Conservation (phyloP, 2,797 vertebrate species). For the Macropus fuliginosus region DNA sequence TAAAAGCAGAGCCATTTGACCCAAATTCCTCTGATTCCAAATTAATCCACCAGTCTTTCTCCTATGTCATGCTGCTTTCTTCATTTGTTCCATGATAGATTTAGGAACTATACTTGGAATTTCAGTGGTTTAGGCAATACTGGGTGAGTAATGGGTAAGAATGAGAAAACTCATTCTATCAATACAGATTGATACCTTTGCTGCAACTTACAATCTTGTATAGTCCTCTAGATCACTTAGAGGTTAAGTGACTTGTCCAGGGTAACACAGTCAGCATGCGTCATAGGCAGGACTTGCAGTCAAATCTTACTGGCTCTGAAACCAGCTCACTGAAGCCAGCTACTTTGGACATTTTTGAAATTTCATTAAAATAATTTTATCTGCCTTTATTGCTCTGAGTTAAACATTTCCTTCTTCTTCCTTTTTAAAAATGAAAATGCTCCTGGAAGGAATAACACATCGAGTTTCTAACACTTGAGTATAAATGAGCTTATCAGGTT, state of each 20-base stretch:
- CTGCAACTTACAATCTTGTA: background rate
- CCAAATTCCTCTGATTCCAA: background rate
- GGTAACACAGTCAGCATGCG: background rate
- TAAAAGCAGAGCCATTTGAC: background rate
- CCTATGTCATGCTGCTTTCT: background rate
- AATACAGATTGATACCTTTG: background rate
- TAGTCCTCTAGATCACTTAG: background rate
- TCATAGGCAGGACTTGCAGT: background rate
- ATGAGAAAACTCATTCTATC: background rate
- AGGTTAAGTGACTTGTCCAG: background rate
- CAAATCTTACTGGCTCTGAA: background rate
- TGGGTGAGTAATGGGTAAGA: background rate
- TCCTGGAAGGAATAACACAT: background rate
- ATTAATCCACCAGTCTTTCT: background rate
- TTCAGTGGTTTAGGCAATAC: background rate
- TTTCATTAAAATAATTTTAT: background rate
- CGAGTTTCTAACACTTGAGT: background rate
- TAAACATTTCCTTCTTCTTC: background rate
- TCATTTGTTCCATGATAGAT: background rate
- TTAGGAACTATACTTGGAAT: background rate
- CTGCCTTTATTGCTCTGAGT: background rate
- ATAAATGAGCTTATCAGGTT: background rate
- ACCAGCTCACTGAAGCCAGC: no score
- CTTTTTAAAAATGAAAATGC: background rate
- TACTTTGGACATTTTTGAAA: background rate